Conservation (phyloP, 2,113 vertebrate genomes). For the Malurus cyaneus region DNA sequence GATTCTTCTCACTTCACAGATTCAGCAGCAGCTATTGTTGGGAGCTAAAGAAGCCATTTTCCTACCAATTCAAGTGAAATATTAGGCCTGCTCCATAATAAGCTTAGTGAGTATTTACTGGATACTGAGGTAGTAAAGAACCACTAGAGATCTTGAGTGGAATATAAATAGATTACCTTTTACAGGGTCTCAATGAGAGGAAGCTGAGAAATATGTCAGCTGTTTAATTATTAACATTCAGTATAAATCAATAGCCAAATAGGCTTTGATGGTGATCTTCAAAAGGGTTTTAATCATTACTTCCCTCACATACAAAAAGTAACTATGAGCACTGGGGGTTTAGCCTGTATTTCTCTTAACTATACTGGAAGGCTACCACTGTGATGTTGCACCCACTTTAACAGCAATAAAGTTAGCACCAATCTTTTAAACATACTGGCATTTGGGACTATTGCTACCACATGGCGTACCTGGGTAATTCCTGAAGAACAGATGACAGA, state of each 20-base stretch:
- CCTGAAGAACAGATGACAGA: neutral
- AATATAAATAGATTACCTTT: slow-evolving; percentile 42
- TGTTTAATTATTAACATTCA: slow-evolving; percentile 48
- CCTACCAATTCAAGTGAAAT: slow-evolving; percentile 2
- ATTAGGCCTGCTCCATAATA: slow-evolving; percentile 4
- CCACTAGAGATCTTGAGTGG: slow-evolving; percentile 18
- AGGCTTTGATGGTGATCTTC: slow-evolving; percentile 42
- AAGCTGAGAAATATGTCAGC: slow-evolving; percentile 28
- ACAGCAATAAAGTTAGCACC: neutral
- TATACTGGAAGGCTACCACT: neutral
- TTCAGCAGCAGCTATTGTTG: neutral
- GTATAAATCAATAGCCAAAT: slow-evolving; percentile 38
- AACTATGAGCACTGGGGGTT: neutral
- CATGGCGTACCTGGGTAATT: neutral
- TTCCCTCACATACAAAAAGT: slow-evolving; percentile 12
- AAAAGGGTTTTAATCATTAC: slow-evolving; percentile 37
- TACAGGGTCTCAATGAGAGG: slow-evolving; percentile 9
- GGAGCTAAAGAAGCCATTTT: slow-evolving; percentile 21
- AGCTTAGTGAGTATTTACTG: neutral
- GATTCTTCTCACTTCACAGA: neutral
- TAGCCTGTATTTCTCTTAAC: slow-evolving; percentile 8
- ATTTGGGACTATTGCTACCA: neutral
- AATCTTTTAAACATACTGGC: neutral
- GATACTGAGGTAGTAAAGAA: neutral
- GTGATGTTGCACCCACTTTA: neutral